Base-by-base conservation (phyloP, 2,113 vertebrate species). In the Crotalus tigris region DNA sequence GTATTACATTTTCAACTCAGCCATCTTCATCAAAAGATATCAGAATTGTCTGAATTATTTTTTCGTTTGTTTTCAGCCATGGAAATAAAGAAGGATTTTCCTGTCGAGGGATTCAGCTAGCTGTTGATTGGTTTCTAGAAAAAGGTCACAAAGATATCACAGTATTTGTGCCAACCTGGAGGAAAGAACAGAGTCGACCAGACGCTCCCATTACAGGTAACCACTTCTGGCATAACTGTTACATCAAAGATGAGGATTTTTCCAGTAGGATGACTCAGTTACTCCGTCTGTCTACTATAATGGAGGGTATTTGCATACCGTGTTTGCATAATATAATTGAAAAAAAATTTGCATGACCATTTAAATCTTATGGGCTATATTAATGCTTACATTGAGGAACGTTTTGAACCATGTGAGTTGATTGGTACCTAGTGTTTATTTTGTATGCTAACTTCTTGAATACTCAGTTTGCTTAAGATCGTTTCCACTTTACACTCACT, bases 31-130 rank as follows among this genome's bases (percentile, higher is more conserved):
- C 7, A 9, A 39, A 15, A 21, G 39, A 81, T 39, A 90, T 12
- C 44, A 61, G 87, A 51, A 9, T 8, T 92, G 44, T 91, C 55
- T 75, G 29, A 29, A 95, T 93, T 94, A 91, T 91, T 94, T 54
- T 54, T 54, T 93, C 9, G n/a, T 94, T 54, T 98, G 85, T 97
- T 96, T 98, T 95, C 97, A 99, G 99, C 97, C 99, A 99, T 97
- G 99, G 99, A 94, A 99, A 99, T 98, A 99, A 99, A 97, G 99
- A 99, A 97, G 98, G 99, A 75, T 99, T 99, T 97, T 99, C 99
- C 93, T 99, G 99, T 95, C 98, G 98, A 93, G 99, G 99, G 93
- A 99, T 99, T 97, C 99, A 99, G 90, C 97, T 99, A 93, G 99
- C 99, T 94, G 99, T 99, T 75, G 99, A 99, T 89, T 99, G 99